Evolutionary conservation across 2,888 invertebrate species (phyloP), one percentile per base, ranked within the genome.

Genomic region (Acheta domesticus): DNA sequence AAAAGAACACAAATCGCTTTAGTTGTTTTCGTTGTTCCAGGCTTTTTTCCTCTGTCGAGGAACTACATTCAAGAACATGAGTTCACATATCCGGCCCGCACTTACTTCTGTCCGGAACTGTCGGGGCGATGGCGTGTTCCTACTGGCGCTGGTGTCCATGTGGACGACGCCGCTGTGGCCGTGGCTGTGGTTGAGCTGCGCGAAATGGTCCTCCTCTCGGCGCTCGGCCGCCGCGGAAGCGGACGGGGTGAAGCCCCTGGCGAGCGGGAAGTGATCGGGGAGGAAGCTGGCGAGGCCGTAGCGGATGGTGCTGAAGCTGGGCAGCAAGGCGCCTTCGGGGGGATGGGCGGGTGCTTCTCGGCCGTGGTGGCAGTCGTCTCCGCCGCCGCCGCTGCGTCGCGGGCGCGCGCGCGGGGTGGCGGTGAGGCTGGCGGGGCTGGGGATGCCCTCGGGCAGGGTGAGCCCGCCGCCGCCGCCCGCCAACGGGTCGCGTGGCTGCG

Each of bases 391-490:
- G 36, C 36, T 36, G 36, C 36, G 36, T 36, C 36, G 36, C 36
- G 36, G 36, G 36, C 36, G 36, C 36, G 36, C 36, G 36, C 36
- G 36, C 5, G 5, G 36, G 36, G 36, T 36, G 36, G 36, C 36
- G 36, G 36, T 5, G 36, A 36, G 88, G 36, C 89, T 88, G 8
- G 89, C 88, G 1, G 89, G 90, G 84, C 89, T 89, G 4, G 89
- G 89, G 77, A 89, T 89, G 1, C 89, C 89, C 80, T 88, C 88
- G 82, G 89, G 87, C 80, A 89, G 84, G 14, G 88, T 89, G 12
- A 89, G 83, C 5, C 89, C 89, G 81, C 75, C 36, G 36, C 36
- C 23, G 23, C 23, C 36, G 36, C 36, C 36, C 8, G 36, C 8
- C 36, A 36, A 8, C 36, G 36, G 8, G 36, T 36, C 36, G 36